A percentile compares a stretch with the other conserved stretches of the same genome.
Evolutionary conservation across 2,797 vertebrate species (phyloP).

Genomic region (Falco columbarius): DNA sequence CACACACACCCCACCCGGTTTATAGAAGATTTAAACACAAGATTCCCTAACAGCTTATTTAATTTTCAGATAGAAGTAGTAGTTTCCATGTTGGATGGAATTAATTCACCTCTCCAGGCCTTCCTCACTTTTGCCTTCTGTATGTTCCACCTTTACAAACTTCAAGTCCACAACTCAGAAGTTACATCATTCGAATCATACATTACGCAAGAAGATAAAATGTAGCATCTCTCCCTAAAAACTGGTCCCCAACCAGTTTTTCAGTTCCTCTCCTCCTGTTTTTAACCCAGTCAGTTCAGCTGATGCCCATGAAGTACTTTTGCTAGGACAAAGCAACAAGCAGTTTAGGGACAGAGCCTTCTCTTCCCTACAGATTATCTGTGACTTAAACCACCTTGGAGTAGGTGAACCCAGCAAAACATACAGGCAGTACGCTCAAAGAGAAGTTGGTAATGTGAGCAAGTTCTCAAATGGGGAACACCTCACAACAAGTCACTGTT

Average conservation of each 20-base stretch:
- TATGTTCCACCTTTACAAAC: not conserved
- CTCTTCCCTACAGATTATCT: not conserved
- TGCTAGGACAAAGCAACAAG: not conserved
- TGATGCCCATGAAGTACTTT: too few species aligned
- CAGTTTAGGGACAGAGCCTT: not conserved
- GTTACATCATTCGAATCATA: not conserved
- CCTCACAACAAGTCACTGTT: not conserved
- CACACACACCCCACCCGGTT: not conserved
- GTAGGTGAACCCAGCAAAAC: not conserved
- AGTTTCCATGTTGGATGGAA: not conserved
- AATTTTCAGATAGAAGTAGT: not conserved
- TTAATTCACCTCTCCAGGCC: not conserved
- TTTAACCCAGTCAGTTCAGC: not conserved
- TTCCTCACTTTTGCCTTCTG: not conserved
- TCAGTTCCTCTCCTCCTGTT: not conserved
- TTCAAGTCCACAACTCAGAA: not conserved
- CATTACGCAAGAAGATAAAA: not conserved
- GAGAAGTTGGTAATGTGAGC: rapidly evolving
- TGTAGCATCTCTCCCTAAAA: not conserved
- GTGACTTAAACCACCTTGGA: not conserved
- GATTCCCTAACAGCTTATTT: not conserved
- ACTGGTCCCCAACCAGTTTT: not conserved
- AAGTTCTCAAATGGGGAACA: not conserved
- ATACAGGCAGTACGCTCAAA: not conserved
- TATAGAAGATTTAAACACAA: not conserved